Conservation (phyloP, 2,888 invertebrate species). For the Therioaphis trifolii region DNA sequence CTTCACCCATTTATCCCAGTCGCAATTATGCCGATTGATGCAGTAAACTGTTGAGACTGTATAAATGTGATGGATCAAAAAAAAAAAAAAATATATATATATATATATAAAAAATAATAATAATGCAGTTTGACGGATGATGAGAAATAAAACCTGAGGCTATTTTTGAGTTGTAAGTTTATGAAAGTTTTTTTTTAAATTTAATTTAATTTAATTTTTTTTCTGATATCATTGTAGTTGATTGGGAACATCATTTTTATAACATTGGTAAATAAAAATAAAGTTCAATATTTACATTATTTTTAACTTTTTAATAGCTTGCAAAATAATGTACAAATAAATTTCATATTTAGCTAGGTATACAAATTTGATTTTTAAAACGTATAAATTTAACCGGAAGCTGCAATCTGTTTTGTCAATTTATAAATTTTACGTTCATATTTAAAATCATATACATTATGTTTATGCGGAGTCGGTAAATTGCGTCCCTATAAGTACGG, state of each 20-base stretch:
- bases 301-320: too few species aligned
- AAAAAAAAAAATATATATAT: too few species aligned
- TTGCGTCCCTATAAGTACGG: too few species aligned
- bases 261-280: background rate
- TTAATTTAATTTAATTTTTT: background rate
- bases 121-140: slow-evolving; percentile 39
- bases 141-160: slow-evolving; percentile 38
- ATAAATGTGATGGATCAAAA: background rate
- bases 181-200: slow-evolving; percentile 36
- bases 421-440: too few species aligned
- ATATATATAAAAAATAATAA: too few species aligned
- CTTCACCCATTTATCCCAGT: slow-evolving; percentile 40
- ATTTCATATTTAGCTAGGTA: too few species aligned
- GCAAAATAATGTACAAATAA: too few species aligned
- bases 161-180: slow-evolving; percentile 11
- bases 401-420: background rate
- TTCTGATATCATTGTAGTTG: background rate
- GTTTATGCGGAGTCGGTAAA: too few species aligned
- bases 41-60: background rate
- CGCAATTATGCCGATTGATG: slow-evolving; percentile 54
- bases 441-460: too few species aligned
- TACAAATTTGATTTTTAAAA: too few species aligned
- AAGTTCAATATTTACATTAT: too few species aligned
- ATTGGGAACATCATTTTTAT: background rate
- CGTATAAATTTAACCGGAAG: background rate